phyloP scores from a whole-genome alignment of 2,888 invertebrate species.

The Enchytraeus crypticus region DNA sequence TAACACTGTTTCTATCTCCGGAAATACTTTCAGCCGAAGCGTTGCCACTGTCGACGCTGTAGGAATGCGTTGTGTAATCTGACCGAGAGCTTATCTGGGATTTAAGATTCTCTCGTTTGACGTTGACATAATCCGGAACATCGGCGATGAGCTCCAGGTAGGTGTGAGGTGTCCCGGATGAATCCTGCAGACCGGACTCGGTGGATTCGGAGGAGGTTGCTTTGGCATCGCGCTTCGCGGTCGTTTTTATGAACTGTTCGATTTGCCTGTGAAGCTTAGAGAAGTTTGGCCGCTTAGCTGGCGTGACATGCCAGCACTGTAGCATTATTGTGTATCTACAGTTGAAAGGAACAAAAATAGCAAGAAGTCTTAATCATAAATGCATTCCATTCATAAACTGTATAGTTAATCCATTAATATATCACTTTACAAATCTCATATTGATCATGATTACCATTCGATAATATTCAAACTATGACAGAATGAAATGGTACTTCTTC shows the following conservation, averaged over 20 bases:
- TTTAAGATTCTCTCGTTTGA: too few species aligned
- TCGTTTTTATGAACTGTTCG: background rate
- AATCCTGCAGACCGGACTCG: too few species aligned
- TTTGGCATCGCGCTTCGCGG: background rate
- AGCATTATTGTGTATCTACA: slow-evolving; percentile 43
- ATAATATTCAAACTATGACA: background rate
- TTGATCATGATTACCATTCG: background rate
- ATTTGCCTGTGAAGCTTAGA: slow-evolving; percentile 33
- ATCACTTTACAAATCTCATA: background rate
- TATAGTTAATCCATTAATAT: background rate
- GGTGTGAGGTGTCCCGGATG: too few species aligned
- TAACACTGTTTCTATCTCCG: too few species aligned
- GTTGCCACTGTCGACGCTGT: too few species aligned
- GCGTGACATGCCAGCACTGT: slow-evolving; percentile 40
- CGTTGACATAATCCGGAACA: too few species aligned
- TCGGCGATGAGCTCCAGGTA: too few species aligned
- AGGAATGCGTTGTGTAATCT: too few species aligned
- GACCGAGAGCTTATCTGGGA: too few species aligned
- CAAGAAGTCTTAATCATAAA: background rate
- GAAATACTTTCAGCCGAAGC: too few species aligned
- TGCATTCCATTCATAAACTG: too few species aligned
- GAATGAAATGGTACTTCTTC: too few species aligned
- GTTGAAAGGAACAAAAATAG: background rate
- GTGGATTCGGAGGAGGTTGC: background rate
- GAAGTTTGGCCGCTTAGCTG: slow-evolving; percentile 37